These are phyloP conservation scores for Oscheius sp. DNA, from an alignment of 2,888 invertebrate species.

Conservation along the genomic window DNA sequence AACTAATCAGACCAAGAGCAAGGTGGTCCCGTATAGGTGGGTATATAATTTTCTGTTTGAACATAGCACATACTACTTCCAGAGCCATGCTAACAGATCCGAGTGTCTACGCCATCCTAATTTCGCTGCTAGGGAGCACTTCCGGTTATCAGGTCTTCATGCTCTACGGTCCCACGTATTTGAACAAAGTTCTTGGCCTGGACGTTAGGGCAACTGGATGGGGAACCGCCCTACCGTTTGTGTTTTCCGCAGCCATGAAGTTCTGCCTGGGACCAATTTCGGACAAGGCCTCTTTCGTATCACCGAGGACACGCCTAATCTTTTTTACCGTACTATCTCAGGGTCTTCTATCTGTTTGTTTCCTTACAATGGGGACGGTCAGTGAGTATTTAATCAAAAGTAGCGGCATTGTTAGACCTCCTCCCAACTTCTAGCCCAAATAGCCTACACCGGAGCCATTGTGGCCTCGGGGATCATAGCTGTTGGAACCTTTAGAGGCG, in stretches of 20 bases:
- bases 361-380: slow-evolving; percentile 50
- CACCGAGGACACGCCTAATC: slow-evolving; percentile 48
- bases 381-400: not conserved
- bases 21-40: slow-evolving; percentile 13
- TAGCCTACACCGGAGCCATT: slow-evolving; percentile 59
- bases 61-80: not conserved
- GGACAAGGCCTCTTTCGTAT: slow-evolving; percentile 41
- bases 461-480: slow-evolving; percentile 56
- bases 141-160: slow-evolving; percentile 3
- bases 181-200: slow-evolving; percentile 38
- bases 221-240: slow-evolving; percentile 43
- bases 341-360: slow-evolving; percentile 49
- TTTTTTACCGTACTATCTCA: slow-evolving; percentile 56
- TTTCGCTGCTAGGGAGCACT: slow-evolving; percentile 17
- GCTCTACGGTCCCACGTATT: slow-evolving; percentile 23
- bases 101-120: slow-evolving; percentile 4
- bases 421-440: slow-evolving; percentile 44
- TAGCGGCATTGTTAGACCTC: slow-evolving; percentile 4
- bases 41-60: not conserved
- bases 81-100: slow-evolving; percentile 23
- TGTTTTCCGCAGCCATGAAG: slow-evolving; percentile 41
- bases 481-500: slow-evolving; percentile 60
- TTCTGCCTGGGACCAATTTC: slow-evolving; percentile 44
- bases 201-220: slow-evolving; percentile 46
- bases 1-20: not conserved